Conservation (phyloP, 2,113 vertebrate species). For the Percopsis transmontana region DNA sequence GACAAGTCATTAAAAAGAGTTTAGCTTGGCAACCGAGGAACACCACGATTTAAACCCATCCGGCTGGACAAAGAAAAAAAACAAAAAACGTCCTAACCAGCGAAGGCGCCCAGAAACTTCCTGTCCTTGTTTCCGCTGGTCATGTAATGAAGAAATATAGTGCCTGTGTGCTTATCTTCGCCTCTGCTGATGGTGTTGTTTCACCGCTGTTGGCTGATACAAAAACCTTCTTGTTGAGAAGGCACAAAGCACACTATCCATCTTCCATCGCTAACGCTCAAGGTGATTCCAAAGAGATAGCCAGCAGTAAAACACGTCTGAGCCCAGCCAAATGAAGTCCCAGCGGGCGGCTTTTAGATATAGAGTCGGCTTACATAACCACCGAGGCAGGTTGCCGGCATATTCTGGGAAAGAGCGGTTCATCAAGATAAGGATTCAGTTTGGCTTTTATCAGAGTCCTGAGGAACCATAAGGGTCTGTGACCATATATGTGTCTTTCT, state of each 20-base stretch:
- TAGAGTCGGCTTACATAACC: constrained; percentile 35
- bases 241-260: constrained; percentile 34
- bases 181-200: neutral
- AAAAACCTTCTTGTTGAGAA: constrained; percentile 43
- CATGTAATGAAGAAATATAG: constrained; percentile 40
- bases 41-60: neutral
- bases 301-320: constrained; percentile 38
- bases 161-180: constrained; percentile 34
- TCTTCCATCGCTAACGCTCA: constrained; percentile 37
- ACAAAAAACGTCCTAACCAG: neutral
- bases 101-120: neutral
- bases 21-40: neutral
- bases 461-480: constrained; percentile 8
- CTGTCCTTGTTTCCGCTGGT: neutral
- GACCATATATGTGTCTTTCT: neutral
- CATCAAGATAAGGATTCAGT: constrained; percentile 7
- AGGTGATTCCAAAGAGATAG: constrained; percentile 48
- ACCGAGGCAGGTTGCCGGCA: constrained; percentile 15
- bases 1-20: neutral
- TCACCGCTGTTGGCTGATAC: constrained; percentile 32
- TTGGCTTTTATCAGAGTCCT: constrained; percentile 24
- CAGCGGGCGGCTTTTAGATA: neutral
- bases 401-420: constrained; percentile 9
- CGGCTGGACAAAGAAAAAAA: too few species aligned
- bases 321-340: constrained; percentile 17